Conservation (phyloP, 1,140 invertebrate species). For the Leptopilina clavipes region DNA sequence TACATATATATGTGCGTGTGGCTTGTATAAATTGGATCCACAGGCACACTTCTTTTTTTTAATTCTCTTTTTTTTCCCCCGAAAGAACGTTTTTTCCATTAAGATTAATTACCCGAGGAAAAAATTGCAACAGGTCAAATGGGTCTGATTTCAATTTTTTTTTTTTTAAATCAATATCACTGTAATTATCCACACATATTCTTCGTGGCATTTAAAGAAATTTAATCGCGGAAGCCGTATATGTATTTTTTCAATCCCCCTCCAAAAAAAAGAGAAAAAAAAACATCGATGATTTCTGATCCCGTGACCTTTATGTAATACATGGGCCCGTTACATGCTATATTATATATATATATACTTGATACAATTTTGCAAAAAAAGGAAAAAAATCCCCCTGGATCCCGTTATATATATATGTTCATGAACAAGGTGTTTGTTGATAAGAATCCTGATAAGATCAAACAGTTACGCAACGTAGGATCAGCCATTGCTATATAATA, state of each 20-base stretch:
- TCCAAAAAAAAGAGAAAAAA: background rate
- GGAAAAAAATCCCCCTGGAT: background rate
- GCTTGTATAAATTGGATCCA: background rate
- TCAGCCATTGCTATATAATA: slow-evolving; percentile 2
- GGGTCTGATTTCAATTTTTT: background rate
- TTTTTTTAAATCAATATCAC: slow-evolving; percentile 6
- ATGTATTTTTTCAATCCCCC: background rate
- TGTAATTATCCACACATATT: background rate
- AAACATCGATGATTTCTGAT: slow-evolving; percentile 9
- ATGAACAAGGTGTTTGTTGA: slow-evolving; percentile 20
- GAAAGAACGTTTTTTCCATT: slow-evolving; percentile 5
- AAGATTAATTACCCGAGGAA: background rate
- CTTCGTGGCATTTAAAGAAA: background rate
- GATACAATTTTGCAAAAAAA: slow-evolving; percentile 1
- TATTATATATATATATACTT: too few relatives aligned
- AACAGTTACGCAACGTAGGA: slow-evolving; percentile 10
- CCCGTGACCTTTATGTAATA: slow-evolving; percentile 14
- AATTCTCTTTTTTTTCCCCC: too few relatives aligned
- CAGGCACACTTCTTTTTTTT: background rate
- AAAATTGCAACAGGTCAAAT: background rate
- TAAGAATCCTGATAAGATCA: slow-evolving; percentile 26
- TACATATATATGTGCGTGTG: too few relatives aligned
- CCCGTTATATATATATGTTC: slow-evolving; percentile 2
- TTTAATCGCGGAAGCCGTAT: background rate
- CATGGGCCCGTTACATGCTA: background rate